A percentile compares a stretch with the other conserved stretches of the same genome.
Conservation (phyloP, 2,797 vertebrate species). For the Crocidura indochinensis region DNA sequence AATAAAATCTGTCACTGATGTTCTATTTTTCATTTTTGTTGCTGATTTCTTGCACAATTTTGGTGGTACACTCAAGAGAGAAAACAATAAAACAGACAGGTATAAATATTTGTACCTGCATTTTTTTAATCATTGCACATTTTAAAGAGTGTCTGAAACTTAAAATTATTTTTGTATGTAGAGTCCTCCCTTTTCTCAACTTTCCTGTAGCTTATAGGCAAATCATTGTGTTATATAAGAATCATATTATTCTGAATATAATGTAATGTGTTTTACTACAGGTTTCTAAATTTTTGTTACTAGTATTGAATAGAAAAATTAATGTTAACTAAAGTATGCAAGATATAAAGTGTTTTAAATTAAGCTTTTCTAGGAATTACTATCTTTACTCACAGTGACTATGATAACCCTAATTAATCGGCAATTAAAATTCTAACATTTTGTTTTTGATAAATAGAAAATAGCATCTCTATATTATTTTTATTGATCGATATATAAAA, state of each 20-base stretch:
- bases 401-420: neutral
- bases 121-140: neutral
- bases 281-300: neutral
- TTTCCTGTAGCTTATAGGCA: neutral
- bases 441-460: neutral
- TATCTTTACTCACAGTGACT: neutral
- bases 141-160: neutral
- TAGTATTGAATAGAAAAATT: neutral
- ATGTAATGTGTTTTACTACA: neutral
- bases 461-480: neutral
- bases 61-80: neutral
- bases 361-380: no score
- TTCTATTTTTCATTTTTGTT: conserved; percentile 70
- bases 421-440: neutral
- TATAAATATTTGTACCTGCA: neutral
- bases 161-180: neutral
- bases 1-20: conserved; percentile 71
- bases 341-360: no score
- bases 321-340: no score
- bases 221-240: neutral
- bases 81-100: conserved; percentile 5
- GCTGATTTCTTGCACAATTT: neutral
- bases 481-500: neutral
- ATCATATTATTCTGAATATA: neutral
- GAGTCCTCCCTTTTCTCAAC: neutral